Conservation (phyloP, 2,113 vertebrate genomes). For the Collichthys lucidus region DNA sequence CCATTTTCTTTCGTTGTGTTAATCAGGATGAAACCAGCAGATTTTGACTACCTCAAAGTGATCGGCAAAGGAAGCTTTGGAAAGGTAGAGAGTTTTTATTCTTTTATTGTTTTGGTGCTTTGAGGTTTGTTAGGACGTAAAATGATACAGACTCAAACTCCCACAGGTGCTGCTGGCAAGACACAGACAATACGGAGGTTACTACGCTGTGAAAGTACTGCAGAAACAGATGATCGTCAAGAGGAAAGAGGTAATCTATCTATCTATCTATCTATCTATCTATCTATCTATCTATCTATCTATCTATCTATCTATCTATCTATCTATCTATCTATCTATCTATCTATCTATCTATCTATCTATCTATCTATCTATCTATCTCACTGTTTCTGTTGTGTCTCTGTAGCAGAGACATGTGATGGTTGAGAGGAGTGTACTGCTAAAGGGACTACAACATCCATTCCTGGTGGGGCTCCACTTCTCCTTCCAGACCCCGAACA, state of each 20-base stretch:
- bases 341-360: not conserved
- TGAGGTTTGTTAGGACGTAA: not conserved
- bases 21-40: slow-evolving; percentile 82
- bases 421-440: slow-evolving; percentile 84
- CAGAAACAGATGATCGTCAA: slow-evolving; percentile 82
- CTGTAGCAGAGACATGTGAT: slow-evolving; percentile 84
- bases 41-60: slow-evolving; percentile 86
- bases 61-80: slow-evolving; percentile 87
- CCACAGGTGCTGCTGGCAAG: slow-evolving; percentile 84
- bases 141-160: not conserved
- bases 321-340: not conserved
- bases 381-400: slow-evolving; percentile 21
- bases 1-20: not conserved
- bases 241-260: slow-evolving; percentile 80
- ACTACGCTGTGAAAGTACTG: slow-evolving; percentile 85
- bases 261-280: not conserved
- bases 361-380: not conserved
- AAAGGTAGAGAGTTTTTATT: slow-evolving; percentile 71
- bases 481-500: slow-evolving; percentile 85
- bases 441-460: slow-evolving; percentile 84
- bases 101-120: not conserved
- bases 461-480: slow-evolving; percentile 88
- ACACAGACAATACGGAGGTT: slow-evolving; percentile 75
- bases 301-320: not conserved
- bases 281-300: not conserved